Conservation (phyloP, 2,888 invertebrate genomes). For the Cyclophora albipunctata region DNA sequence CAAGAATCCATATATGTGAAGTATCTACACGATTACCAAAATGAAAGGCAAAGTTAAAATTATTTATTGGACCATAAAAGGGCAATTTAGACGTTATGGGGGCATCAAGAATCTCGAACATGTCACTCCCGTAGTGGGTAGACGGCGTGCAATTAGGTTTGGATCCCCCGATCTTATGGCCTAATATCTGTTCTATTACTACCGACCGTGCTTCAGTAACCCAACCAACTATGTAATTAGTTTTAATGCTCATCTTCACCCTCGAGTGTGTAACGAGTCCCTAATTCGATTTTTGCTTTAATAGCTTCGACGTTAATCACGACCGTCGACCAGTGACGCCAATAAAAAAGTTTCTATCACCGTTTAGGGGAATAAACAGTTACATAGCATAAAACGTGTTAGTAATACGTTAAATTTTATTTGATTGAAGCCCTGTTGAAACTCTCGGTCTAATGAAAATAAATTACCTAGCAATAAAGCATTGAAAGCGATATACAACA, state of each 20-base stretch:
- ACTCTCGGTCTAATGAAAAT: too few species aligned
- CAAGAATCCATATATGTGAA: too few species aligned
- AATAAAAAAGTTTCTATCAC: constrained; percentile 39
- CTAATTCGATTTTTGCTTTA: constrained; percentile 5
- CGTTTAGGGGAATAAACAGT: constrained; percentile 30
- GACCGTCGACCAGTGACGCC: constrained; percentile 31
- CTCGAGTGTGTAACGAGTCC: constrained; percentile 28
- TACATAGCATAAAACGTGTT: constrained; percentile 6
- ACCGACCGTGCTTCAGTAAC: constrained; percentile 1
- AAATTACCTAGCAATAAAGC: too few species aligned
- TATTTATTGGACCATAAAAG: neutral
- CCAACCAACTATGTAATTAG: constrained; percentile 50
- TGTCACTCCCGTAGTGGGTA: neutral
- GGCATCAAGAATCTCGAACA: neutral
- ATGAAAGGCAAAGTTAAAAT: neutral
- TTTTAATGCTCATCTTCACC: constrained; percentile 45
- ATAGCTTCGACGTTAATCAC: constrained; percentile 33
- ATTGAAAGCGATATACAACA: too few species aligned
- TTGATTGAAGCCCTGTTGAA: constrained; percentile 28
- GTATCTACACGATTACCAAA: neutral
- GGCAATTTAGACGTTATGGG: neutral
- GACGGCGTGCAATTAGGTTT: neutral
- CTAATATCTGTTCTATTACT: constrained; percentile 19
- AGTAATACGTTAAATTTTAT: constrained; percentile 19
- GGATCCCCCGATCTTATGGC: neutral